These are phyloP conservation scores for Pteronura brasiliensis DNA, from an alignment of 2,113 vertebrate genomes.

Conservation along the genomic window DNA sequence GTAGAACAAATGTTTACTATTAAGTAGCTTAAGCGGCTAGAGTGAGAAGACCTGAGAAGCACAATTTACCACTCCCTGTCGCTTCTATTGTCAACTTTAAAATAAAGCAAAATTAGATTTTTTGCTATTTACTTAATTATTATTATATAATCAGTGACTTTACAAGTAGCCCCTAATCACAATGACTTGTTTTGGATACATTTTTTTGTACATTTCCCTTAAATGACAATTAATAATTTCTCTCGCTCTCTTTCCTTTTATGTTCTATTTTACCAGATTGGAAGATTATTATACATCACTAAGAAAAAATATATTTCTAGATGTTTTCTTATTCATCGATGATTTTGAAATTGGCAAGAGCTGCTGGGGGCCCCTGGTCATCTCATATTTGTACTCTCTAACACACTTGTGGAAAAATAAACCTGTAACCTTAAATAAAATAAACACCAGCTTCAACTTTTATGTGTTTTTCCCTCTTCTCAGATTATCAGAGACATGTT, in stretches of 20 bases:
- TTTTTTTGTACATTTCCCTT: not conserved
- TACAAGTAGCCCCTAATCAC: not conserved
- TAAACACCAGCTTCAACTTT: slow-evolving; percentile 40
- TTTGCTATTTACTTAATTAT: not conserved
- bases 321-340: slow-evolving; percentile 21
- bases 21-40: not conserved
- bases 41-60: not conserved
- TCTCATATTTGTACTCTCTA: not conserved
- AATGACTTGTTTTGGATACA: not conserved
- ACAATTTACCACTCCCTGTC: not conserved
- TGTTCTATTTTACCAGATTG: not conserved
- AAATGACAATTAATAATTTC: not conserved
- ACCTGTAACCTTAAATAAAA: slow-evolving; percentile 32
- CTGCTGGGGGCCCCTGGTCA: not conserved
- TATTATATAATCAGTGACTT: not conserved
- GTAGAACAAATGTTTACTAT: not conserved
- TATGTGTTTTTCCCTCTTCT: not conserved
- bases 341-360: slow-evolving; percentile 23
- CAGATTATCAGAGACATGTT: slow-evolving; percentile 2
- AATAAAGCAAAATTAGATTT: not conserved
- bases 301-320: slow-evolving; percentile 8
- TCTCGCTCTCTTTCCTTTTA: not conserved
- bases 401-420: slow-evolving; percentile 11
- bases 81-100: not conserved
- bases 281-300: not conserved